A percentile compares a stretch with the other conserved stretches of the same genome.
Conservation (phyloP, 2,888 invertebrate species). For the Macrosoma leucophasiata region DNA sequence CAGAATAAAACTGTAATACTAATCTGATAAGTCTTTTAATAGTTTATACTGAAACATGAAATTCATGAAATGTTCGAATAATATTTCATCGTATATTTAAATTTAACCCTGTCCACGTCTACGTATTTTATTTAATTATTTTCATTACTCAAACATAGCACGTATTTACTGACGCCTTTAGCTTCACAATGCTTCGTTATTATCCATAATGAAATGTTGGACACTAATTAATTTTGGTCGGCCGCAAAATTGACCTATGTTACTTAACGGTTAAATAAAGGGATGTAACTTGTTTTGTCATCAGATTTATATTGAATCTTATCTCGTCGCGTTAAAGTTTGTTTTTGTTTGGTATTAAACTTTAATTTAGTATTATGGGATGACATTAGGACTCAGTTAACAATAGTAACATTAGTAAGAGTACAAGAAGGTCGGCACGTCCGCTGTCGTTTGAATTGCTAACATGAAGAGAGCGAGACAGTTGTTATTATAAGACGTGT, state of each 20-base stretch:
- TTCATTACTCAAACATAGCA: conserved; percentile 6
- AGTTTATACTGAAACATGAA: no score
- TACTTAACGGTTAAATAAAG: no score
- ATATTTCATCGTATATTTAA: no score
- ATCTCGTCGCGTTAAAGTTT: no score
- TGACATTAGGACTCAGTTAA: conserved; percentile 26
- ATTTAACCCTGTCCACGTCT: no score
- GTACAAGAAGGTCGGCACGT: conserved; percentile 49
- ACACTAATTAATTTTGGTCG: conserved; percentile 55
- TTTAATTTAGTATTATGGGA: conserved; percentile 17
- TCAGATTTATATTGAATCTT: no score
- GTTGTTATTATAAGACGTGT: conserved; percentile 20
- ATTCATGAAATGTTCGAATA: no score
- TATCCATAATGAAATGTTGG: conserved; percentile 44
- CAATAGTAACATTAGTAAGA: conserved; percentile 41
- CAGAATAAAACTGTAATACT: no score
- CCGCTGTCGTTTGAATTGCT: conserved; percentile 34
- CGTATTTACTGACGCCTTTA: conserved; percentile 6
- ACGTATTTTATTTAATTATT: no score
- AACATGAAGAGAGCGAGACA: conserved; percentile 31
- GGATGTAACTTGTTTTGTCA: no score
- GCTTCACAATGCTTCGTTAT: conserved; percentile 13
- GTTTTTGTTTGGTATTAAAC: no score
- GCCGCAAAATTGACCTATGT: conserved; percentile 52
- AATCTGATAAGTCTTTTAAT: no score